phyloP scores from a whole-genome alignment of 2,888 invertebrate species.

The Lordiphosa fenestrarum region DNA sequence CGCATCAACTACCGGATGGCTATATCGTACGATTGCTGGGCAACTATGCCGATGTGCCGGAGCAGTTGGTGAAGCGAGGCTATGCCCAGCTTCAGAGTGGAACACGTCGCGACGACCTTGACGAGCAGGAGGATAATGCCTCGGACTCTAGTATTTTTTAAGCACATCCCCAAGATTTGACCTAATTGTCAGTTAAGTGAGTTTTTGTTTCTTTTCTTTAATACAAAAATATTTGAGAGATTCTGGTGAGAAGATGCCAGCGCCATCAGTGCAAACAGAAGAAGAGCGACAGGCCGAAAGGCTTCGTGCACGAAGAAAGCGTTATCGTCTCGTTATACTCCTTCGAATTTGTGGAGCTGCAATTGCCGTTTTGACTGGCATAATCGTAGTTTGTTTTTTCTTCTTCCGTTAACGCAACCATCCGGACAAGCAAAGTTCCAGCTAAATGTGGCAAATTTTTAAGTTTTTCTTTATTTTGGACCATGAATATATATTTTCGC shows the following conservation, averaged over 20 bases:
- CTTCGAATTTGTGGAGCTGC: no score
- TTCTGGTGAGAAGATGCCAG: background rate
- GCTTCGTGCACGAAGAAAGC: no score
- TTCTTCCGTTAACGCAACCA: background rate
- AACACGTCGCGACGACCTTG: background rate
- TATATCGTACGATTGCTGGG: conserved; percentile 29
- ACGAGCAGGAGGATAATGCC: background rate
- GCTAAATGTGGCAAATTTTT: no score
- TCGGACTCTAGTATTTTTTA: background rate
- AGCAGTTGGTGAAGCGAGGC: conserved; percentile 28
- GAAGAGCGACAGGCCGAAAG: background rate
- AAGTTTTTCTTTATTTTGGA: background rate
- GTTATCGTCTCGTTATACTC: no score
- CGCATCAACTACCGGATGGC: conserved; percentile 30
- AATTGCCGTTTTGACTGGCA: background rate
- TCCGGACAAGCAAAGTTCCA: background rate
- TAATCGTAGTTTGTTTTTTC: background rate
- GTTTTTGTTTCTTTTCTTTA: background rate
- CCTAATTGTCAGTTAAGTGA: background rate
- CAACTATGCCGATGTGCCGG: conserved; percentile 9
- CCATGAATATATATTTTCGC: background rate
- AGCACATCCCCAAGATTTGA: background rate
- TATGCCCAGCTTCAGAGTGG: conserved; percentile 31
- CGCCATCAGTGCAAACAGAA: background rate
- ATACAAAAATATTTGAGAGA: background rate